phyloP scores from a whole-genome alignment of 2,113 vertebrate species.

The Todiramphus saurophagus region DNA sequence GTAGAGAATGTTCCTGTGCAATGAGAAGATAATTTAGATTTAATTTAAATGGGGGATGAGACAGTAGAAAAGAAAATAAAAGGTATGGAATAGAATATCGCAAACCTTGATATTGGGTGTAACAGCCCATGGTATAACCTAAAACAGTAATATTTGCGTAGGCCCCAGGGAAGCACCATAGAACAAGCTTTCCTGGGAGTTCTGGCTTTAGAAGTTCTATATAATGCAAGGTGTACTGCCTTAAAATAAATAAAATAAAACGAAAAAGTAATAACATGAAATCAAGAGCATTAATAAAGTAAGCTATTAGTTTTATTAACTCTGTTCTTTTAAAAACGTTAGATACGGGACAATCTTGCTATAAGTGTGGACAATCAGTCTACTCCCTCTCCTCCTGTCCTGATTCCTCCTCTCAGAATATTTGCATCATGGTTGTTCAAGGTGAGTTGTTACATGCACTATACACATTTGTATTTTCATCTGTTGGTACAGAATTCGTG shows the following conservation, averaged over 20 bases:
- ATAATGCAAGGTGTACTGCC: accelerated
- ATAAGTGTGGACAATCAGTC: slow-evolving; percentile 93
- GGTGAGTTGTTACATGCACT: slow-evolving; percentile 69
- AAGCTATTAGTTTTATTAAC: neutral
- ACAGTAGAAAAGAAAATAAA: neutral
- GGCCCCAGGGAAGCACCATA: neutral
- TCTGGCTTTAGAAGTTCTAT: neutral
- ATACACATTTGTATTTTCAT: neutral
- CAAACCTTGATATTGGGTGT: accelerated
- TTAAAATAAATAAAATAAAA: neutral
- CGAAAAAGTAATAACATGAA: neutral
- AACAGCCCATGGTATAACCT: neutral
- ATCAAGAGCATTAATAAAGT: neutral
- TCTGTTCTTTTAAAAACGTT: neutral
- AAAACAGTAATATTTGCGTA: neutral
- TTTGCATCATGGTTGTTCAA: slow-evolving; percentile 97
- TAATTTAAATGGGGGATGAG: neutral
- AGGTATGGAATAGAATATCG: neutral
- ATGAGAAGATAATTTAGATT: neutral
- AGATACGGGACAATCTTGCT: slow-evolving; percentile 98
- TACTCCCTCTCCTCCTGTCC: slow-evolving; percentile 85
- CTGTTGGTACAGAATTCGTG: accelerated
- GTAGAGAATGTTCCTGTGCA: neutral
- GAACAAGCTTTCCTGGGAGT: neutral
- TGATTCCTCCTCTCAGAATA: slow-evolving; percentile 96